Evolutionary conservation across 2,797 vertebrate species (phyloP), one percentile per base, ranked within the genome.

Genomic region (Trachurus trachurus): DNA sequence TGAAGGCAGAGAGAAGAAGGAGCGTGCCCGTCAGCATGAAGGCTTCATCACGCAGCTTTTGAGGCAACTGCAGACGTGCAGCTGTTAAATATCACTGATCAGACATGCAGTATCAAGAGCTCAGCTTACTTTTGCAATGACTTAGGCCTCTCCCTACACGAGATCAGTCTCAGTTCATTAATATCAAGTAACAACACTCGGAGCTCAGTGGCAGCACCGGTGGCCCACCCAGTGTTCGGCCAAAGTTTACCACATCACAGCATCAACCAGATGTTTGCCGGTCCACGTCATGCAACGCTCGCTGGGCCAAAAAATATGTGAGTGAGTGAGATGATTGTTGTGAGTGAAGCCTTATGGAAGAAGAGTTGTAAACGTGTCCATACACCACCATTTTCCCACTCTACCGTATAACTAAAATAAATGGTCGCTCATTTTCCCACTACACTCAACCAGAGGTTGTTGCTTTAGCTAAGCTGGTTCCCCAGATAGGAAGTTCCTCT

Each of bases 31-130:
- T 71, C 72, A 72, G 77, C 66, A 62, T 22, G 72, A n/a, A 6
- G 56, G 69, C 87, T 93, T 88, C 84, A 85, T 85, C 72, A 70
- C 72, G 26, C 75, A 21, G 49, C 71, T 56, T 91, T 90, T 87
- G 87, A 90, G 88, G 80, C 76, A 59, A 72, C 64, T 74, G 61
- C 85, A 90, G 86, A 79, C 90, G 81, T 93, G 90, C 91, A 93
- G 92, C 93, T 92, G 91, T 90, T 91, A 82, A 91, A 90, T 89
- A 72, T 92, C 89, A 82, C 78, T 73, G 85, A 91, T 91, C 82
- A 76, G 88, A 90, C 88, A 82, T 87, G 89, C 80, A 47, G 71
- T 85, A 86, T 91, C 78, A 82, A 85, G 79, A 81, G 87, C 83
- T 93, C 87, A 34, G 65, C 65, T 94, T 92, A 86, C 91, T 70